A percentile compares a stretch with the other conserved stretches of the same genome.
These are phyloP conservation scores for Chrysolophus pictus DNA, from an alignment of 2,797 vertebrate genomes.

Conservation along the genomic window DNA sequence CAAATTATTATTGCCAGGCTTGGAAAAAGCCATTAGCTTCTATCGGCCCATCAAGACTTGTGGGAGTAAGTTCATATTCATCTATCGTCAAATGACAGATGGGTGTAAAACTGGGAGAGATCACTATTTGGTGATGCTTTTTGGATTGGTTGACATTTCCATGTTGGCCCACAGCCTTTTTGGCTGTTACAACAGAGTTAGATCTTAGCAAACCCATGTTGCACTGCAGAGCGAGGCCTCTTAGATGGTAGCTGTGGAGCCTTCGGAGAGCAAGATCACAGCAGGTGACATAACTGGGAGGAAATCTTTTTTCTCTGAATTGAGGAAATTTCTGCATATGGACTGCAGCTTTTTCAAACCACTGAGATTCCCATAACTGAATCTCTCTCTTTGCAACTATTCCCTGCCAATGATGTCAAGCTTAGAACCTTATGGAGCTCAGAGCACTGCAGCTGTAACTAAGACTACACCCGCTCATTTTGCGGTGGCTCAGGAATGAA, in stretches of 20 bases:
- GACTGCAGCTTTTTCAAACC: neutral
- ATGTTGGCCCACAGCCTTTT: neutral
- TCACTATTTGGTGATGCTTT: neutral
- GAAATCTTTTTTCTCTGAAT: neutral
- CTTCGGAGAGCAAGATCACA: neutral
- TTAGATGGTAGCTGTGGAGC: neutral
- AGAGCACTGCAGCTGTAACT: neutral
- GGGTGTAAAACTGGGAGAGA: neutral
- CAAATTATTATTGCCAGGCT: neutral
- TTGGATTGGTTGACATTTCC: neutral
- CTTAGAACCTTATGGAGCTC: neutral
- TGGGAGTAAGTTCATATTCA: neutral
- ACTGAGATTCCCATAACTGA: neutral
- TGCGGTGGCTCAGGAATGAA: neutral
- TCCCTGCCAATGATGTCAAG: neutral
- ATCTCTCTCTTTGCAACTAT: neutral
- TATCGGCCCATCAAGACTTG: neutral
- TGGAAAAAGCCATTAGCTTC: neutral
- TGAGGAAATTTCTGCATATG: neutral
- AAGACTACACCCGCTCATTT: neutral
- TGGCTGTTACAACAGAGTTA: neutral
- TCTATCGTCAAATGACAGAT: neutral
- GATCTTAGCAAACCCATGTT: neutral
- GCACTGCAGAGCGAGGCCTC: neutral
- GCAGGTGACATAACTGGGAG: accelerated